Conservation (phyloP, 2,113 vertebrate species). For the Cyanoderma ruficeps region DNA sequence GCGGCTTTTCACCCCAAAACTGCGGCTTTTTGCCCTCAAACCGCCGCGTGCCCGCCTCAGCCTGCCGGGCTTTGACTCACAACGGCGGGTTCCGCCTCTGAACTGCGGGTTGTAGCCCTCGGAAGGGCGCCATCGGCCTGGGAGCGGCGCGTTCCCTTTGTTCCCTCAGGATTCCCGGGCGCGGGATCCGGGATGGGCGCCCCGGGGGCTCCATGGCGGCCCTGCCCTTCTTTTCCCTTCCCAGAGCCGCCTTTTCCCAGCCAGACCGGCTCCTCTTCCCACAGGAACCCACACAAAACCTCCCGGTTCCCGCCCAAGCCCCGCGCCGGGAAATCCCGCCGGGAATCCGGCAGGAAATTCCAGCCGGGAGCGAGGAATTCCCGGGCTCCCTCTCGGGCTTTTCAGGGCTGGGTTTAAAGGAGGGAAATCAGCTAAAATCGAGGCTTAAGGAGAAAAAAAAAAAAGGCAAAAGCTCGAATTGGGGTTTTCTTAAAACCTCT, state of each 20-base stretch:
- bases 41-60: neutral
- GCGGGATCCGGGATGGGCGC: neutral
- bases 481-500: neutral
- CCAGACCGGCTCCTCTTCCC: neutral
- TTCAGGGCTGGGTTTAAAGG: fast-evolving
- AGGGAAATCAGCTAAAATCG: neutral
- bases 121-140: neutral
- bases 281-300: fast-evolving
- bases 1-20: neutral
- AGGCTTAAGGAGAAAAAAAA: neutral
- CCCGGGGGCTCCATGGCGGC: neutral
- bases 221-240: too few relatives aligned
- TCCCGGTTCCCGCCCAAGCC: neutral
- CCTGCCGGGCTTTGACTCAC: too few relatives aligned
- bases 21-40: fast-evolving
- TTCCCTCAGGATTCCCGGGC: neutral
- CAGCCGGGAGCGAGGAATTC: neutral
- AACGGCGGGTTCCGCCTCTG: neutral
- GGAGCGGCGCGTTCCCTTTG: neutral
- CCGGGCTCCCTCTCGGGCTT: neutral
- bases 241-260: neutral
- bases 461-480: too few relatives aligned
- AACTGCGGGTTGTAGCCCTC: too few relatives aligned
- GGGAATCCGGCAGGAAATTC: neutral
- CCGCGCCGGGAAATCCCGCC: neutral